Evolutionary conservation across 2,797 vertebrate genomes (phyloP).

Genomic region (Balearica regulorum): DNA sequence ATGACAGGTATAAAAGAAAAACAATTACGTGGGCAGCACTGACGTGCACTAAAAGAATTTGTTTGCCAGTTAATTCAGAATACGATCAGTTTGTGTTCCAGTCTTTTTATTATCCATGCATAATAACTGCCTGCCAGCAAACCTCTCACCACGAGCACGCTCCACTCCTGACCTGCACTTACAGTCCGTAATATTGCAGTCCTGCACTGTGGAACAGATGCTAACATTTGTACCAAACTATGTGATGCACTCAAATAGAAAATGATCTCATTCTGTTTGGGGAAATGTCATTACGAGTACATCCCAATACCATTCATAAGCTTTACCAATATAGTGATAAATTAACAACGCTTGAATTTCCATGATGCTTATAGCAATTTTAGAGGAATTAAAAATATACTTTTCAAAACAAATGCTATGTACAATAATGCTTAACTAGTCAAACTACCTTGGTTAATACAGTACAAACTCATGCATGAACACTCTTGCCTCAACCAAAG

Average conservation of each 20-base stretch:
- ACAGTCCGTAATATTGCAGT: background rate
- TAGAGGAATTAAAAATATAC: background rate
- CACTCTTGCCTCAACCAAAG: background rate
- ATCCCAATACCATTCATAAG: background rate
- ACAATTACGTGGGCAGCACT: background rate
- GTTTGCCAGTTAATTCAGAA: background rate
- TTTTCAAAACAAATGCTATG: background rate
- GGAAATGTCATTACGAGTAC: background rate
- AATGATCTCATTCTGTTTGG: background rate
- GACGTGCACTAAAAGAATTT: background rate
- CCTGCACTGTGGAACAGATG: background rate
- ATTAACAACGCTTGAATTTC: background rate
- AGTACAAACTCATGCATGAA: background rate
- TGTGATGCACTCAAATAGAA: background rate
- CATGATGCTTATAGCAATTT: background rate
- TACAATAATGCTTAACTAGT: background rate
- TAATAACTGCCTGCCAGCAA: background rate
- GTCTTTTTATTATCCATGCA: background rate
- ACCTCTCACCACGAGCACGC: background rate
- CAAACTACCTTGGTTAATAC: background rate
- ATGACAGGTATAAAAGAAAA: background rate
- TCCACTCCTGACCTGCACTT: background rate
- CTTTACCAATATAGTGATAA: background rate
- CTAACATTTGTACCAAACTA: background rate
- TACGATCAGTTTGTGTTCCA: background rate